Conservation (phyloP, 2,797 vertebrate species). For the Urocyon cinereoargenteus region DNA sequence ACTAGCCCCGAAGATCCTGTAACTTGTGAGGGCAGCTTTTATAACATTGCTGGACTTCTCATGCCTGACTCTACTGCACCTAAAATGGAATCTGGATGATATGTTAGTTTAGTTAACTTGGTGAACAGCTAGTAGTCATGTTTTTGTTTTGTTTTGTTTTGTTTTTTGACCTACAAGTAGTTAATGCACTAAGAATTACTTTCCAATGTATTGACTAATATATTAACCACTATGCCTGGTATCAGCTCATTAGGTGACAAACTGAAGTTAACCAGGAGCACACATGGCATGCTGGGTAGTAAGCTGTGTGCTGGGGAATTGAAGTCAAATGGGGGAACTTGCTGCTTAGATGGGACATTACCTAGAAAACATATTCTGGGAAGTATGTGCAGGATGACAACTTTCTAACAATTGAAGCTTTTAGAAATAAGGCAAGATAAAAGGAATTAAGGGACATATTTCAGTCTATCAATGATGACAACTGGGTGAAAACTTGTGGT, state of each 20-base stretch:
- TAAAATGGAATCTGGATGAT: background rate
- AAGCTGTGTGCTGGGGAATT: background rate
- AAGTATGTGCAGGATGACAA: background rate
- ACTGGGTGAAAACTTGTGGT: background rate
- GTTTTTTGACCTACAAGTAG: background rate
- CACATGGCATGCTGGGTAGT: background rate
- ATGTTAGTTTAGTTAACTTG: background rate
- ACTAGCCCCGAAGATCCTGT: background rate
- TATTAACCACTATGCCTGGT: background rate
- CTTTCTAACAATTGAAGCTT: background rate
- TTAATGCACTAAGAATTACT: background rate
- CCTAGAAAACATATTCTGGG: background rate
- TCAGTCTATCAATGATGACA: background rate
- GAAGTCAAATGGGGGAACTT: background rate
- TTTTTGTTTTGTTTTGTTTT: background rate
- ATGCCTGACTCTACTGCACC: background rate
- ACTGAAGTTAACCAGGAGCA: background rate
- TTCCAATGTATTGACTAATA: background rate
- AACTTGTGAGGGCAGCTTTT: constrained; percentile 44
- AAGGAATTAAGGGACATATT: background rate
- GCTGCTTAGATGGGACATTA: background rate
- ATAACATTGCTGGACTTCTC: background rate
- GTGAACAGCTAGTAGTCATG: background rate
- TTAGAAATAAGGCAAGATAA: background rate
- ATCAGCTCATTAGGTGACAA: background rate